Evolutionary conservation across 1,140 invertebrate species (phyloP), one percentile per base, ranked within the genome.

Genomic region (Dendrolimus punctatus): DNA sequence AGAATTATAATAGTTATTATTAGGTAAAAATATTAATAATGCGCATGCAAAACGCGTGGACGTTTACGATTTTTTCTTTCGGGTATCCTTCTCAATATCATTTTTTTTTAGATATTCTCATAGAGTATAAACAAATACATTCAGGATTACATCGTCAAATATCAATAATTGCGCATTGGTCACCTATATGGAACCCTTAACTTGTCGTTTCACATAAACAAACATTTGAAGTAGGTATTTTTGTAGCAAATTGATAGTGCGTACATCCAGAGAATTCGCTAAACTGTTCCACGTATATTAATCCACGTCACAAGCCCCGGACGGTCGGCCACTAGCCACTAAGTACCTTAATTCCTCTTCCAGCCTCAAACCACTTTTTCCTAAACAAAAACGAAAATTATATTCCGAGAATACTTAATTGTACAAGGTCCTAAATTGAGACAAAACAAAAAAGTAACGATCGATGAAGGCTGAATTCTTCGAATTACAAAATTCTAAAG

Each of bases 341-440:
- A 60, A 64, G 62, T 64, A 57, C 57, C 65, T 56, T 58, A 59
- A 67, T 64, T 56, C 57, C 59, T 43, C 52, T 50, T 46, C 42
- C 45, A 6, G 40, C 6, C 23, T 41, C 23, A 8, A 51, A 7
- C 38, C 23, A 23, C 39, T 51, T 51, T 51, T 42, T 23, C 6
- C 43, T 39, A 8, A 45, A 51, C 41, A 45, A n/a, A 8, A 37
- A 10, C 39, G 36, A n/a, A 44, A 44, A 44, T 36, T 44, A 36
- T 45, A 45, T 44, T 51, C 50, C 36, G 23, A 23, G 41, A 39
- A 45, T 44, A 23, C 50, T 51, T 51, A 51, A 51, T 51, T 51
- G 37, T 45, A 45, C 6, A 38, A 38, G 36, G 23, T 9, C 6
- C 36, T 39, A 40, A 8, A 39, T 9, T 9, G 39, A 44, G 39